phyloP scores from a whole-genome alignment of 2,113 vertebrate genomes.

The Kobus ellipsiprymnus region DNA sequence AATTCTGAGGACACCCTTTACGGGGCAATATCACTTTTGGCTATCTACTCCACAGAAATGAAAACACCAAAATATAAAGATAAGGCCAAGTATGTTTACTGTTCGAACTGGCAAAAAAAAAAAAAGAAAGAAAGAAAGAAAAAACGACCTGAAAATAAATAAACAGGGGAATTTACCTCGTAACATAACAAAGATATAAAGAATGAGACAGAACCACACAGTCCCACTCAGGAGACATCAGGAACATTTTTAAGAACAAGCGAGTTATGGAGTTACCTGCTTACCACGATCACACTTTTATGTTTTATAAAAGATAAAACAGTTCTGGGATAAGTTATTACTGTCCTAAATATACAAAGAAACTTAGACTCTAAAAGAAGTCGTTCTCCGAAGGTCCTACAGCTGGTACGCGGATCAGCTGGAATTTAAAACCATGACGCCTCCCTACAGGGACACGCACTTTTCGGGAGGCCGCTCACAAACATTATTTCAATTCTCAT shows the following conservation, averaged over 20 bases:
- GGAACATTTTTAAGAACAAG: neutral
- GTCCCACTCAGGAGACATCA: neutral
- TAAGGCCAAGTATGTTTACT: neutral
- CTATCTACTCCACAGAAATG: neutral
- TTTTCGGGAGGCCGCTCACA: neutral
- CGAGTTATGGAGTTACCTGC: neutral
- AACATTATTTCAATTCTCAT: neutral
- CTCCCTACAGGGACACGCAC: neutral
- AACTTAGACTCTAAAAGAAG: neutral
- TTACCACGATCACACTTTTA: neutral
- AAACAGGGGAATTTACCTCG: neutral
- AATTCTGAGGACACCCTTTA: neutral
- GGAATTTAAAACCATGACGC: neutral
- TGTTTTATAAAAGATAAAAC: neutral
- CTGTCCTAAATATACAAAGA: neutral
- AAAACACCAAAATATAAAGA: neutral
- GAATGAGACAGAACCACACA: neutral
- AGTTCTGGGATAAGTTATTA: neutral
- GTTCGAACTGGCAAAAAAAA: neutral
- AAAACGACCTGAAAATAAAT: neutral
- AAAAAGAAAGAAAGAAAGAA: neutral
- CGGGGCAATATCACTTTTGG: neutral
- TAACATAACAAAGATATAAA: neutral
- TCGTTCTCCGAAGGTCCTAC: neutral
- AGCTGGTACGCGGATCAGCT: neutral